phyloP scores from a whole-genome alignment of 2,888 invertebrate species.

The Pollenia griseotomentosa region DNA sequence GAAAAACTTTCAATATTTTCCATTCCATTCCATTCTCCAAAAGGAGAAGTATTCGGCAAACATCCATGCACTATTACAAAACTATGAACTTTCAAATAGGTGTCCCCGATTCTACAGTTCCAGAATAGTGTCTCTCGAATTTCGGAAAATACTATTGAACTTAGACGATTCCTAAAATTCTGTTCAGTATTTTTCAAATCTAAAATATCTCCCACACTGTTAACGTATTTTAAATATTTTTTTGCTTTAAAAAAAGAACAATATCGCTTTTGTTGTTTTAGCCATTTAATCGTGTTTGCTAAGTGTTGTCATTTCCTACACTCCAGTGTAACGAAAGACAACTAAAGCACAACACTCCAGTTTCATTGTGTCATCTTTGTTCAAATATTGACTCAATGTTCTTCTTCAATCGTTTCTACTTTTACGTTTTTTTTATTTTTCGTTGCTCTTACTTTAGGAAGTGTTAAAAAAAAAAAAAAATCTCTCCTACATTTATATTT shows the following conservation, averaged over 20 bases:
- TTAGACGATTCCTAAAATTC: too few relatives aligned
- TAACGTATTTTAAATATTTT: constrained; percentile 39
- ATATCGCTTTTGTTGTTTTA: constrained; percentile 30
- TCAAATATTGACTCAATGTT: constrained; percentile 57
- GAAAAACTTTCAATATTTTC: too few relatives aligned
- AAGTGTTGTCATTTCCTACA: constrained; percentile 56
- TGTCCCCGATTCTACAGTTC: too few relatives aligned
- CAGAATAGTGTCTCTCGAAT: too few relatives aligned
- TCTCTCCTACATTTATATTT: constrained; percentile 14
- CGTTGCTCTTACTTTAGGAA: constrained; percentile 38
- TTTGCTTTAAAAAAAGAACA: not conserved
- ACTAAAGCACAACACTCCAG: constrained; percentile 14
- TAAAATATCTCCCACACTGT: constrained; percentile 39
- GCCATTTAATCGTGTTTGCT: constrained; percentile 38
- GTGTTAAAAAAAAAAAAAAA: constrained; percentile 51
- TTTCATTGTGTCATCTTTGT: constrained; percentile 55
- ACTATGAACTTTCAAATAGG: too few relatives aligned
- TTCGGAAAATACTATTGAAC: not conserved
- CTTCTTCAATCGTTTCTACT: constrained; percentile 16
- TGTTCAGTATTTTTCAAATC: not conserved
- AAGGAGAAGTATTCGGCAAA: too few relatives aligned
- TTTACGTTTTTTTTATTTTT: constrained; percentile 10
- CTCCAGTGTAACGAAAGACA: constrained; percentile 26
- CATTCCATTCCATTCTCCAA: too few relatives aligned
- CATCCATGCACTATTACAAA: too few relatives aligned